A percentile compares a stretch with the other conserved stretches of the same genome.
phyloP scores from a whole-genome alignment of 2,888 invertebrate genomes.

The Sarcophaga rosellei region DNA sequence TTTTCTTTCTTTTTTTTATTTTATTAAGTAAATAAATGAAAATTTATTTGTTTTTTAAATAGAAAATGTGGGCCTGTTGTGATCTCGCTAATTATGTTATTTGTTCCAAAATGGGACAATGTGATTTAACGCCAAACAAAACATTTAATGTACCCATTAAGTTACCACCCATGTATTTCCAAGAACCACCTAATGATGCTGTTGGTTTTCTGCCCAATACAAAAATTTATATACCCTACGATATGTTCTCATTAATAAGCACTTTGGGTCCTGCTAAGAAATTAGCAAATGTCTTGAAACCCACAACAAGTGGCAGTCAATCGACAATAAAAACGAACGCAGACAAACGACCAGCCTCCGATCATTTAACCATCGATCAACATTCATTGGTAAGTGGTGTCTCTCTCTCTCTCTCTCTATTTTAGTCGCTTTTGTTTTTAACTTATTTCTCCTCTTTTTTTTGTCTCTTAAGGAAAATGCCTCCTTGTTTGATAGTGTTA shows the following conservation, averaged over 20 bases:
- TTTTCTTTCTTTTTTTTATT: constrained; percentile 5
- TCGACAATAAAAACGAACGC: constrained; percentile 60
- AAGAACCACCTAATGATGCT: constrained; percentile 84
- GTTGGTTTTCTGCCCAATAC: constrained; percentile 86
- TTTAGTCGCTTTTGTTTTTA: background rate
- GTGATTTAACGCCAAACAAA: constrained; percentile 87
- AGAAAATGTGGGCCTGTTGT: constrained; percentile 98
- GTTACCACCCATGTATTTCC: constrained; percentile 95
- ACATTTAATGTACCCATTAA: constrained; percentile 93
- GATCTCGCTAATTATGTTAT: constrained; percentile 96
- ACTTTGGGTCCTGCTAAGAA: constrained; percentile 69
- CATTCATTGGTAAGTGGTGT: constrained; percentile 66
- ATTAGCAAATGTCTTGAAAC: constrained; percentile 52
- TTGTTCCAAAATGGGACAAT: constrained; percentile 91
- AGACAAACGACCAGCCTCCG: constrained; percentile 70
- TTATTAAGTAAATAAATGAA: background rate
- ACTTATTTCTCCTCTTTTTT: background rate
- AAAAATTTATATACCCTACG: constrained; percentile 90
- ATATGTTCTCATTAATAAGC: constrained; percentile 79
- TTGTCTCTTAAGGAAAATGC: constrained; percentile 57
- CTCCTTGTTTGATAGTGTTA: constrained; percentile 68
- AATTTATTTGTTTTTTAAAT: constrained; percentile 63
- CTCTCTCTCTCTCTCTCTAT: background rate
- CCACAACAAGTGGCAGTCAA: constrained; percentile 62
- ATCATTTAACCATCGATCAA: constrained; percentile 71